Evolutionary conservation across 2,888 invertebrate species (phyloP), one percentile per base, ranked within the genome.

Genomic region (Dioctria linearis): DNA sequence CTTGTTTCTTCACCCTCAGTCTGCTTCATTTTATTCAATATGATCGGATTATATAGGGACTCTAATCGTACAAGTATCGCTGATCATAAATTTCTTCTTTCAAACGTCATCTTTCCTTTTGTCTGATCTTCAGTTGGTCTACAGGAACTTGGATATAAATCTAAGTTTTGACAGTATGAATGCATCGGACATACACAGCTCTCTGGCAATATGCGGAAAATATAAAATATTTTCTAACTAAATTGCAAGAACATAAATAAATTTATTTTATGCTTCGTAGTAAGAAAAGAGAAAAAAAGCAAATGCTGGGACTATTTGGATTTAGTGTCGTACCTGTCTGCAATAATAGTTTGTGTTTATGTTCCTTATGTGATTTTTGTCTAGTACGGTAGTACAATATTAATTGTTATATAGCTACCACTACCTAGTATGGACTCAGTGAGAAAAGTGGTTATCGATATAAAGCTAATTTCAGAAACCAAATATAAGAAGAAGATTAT

Each of bases 51-150:
- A 6, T 42, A 73, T 54, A 11, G 57, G 13, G 73, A 39, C 42
- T 40, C 73, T 73, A 73, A 73, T 73, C 73, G 73, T 59, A 57
- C 42, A 59, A 42, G 13, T 57, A 73, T 73, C 57, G 73, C 13
- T 51, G 73, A 73, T 57, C 73, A 73, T 73, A 73, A 73, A 73
- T 73, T 73, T 73, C 59, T 54, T 39, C 57, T 54, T 69, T 73
- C 57, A 73, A 73, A 13, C 73, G 73, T 73, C 57, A 59, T 73
- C 73, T 73, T 57, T 73, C 51, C 59, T 59, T 73, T 57, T 73
- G 73, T 73, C 57, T 73, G 59, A 73, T 57, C 73, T 73, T 57
- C 73, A 8, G 73, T 9, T 69, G 4, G 69, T 51, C 37, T 51
- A 69, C 49, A 69, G 69, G 69, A 51, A 69, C 69, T 69, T 69